Conservation (phyloP, 1,140 invertebrate species). For the Ephestia elutella region DNA sequence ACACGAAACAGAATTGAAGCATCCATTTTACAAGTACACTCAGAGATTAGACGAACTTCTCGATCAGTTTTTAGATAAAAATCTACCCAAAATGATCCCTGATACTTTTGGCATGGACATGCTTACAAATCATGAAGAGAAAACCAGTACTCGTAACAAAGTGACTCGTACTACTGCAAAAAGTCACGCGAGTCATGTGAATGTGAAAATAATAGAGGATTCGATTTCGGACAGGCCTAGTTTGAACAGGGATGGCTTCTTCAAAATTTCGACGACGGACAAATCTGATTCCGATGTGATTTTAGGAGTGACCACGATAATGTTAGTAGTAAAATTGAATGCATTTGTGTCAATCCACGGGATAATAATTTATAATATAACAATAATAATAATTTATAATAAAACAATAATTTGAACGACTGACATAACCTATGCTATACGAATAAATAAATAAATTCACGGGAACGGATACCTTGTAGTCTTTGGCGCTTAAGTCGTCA, state of each 20-base stretch:
- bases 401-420: too few species aligned
- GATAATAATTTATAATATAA: background rate
- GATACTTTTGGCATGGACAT: slow-evolving; percentile 22
- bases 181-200: background rate
- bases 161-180: background rate
- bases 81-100: slow-evolving; percentile 22
- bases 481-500: too few species aligned
- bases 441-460: too few species aligned
- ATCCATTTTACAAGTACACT: slow-evolving; percentile 48
- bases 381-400: background rate
- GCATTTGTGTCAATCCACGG: too few species aligned
- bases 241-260: background rate
- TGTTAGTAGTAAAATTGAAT: slow-evolving; percentile 21
- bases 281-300: slow-evolving; percentile 17
- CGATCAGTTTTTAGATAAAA: slow-evolving; percentile 27
- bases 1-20: slow-evolving; percentile 43
- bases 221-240: too few species aligned
- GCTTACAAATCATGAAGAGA: slow-evolving; percentile 8
- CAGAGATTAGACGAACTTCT: slow-evolving; percentile 45
- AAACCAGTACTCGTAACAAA: background rate
- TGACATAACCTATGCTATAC: too few species aligned
- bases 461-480: too few species aligned
- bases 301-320: slow-evolving; percentile 23
- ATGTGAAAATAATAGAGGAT: background rate
- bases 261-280: background rate